Evolutionary conservation across 1,140 invertebrate genomes (phyloP).

Genomic region (Drosophila elegans): DNA sequence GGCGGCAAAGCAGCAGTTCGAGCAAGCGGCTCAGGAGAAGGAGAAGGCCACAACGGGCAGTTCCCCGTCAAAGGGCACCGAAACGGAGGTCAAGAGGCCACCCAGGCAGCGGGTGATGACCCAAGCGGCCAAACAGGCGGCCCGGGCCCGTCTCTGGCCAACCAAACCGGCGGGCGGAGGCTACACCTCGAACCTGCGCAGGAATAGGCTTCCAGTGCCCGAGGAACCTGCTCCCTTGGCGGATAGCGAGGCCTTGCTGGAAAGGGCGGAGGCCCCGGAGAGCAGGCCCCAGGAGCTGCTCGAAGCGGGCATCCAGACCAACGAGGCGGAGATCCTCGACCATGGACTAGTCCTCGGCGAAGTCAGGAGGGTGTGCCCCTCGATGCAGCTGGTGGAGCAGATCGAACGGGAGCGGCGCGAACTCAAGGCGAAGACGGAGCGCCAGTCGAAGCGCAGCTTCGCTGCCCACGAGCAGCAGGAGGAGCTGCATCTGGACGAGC

Average conservation of each 20-base stretch:
- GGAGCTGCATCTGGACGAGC: slow-evolving; percentile 68
- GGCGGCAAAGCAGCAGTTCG: slow-evolving; percentile 10
- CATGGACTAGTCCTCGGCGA: slow-evolving; percentile 61
- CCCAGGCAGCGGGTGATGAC: slow-evolving; percentile 17
- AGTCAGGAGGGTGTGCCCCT: slow-evolving; percentile 57
- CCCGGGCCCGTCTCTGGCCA: slow-evolving; percentile 27
- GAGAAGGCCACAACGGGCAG: background rate
- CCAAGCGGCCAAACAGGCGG: slow-evolving; percentile 17
- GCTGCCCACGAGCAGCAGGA: slow-evolving; percentile 53
- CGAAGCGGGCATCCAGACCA: slow-evolving; percentile 69
- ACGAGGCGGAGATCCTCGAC: slow-evolving; percentile 71
- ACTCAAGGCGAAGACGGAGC: slow-evolving; percentile 13
- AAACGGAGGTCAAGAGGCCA: slow-evolving; percentile 1
- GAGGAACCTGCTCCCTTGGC: background rate
- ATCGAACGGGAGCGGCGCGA: slow-evolving; percentile 49
- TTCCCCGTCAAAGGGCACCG: background rate
- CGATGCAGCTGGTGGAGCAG: slow-evolving; percentile 35
- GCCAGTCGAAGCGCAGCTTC: slow-evolving; percentile 54
- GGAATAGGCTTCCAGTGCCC: background rate
- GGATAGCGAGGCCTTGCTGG: background rate
- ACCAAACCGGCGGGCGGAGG: slow-evolving; percentile 17
- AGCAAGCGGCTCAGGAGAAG: slow-evolving; percentile 5
- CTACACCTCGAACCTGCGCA: slow-evolving; percentile 1
- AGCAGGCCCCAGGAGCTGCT: background rate
- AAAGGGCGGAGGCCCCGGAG: background rate